Evolutionary conservation across 2,113 vertebrate genomes (phyloP), one percentile per base, ranked within the genome.

Genomic region (Grallaria varia): DNA sequence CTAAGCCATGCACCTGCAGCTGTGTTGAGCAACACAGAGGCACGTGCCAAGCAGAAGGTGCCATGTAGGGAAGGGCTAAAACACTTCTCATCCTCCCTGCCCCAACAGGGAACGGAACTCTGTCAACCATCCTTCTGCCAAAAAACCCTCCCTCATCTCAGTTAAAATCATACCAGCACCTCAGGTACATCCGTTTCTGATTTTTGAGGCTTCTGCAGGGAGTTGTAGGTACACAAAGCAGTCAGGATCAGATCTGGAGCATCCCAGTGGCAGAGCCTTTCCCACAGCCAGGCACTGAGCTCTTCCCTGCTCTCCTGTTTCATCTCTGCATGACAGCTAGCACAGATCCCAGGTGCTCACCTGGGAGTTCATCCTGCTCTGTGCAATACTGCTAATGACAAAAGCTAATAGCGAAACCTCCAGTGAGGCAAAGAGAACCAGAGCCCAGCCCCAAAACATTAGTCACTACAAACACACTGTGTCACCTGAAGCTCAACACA

Each of bases 401-500:
- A 71, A 80, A 63, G 42, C 67, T 50, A 74, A 52, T 50, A 82
- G 62, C 66, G 87, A 91, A 89, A 63, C 67, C 68, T 77, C 59
- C 67, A 63, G 84, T 4, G 8, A 93, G 39, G 71, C 55, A 86
- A 31, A 67, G 10, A 42, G 25, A 66, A 50, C 19, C 31, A n/a
- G 27, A 85, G 44, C 20, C 55, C 18, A 73, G 78, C 50, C 72
- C 42, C 59, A 59, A 59, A 94, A 77, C 78, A 44, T 85, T 8
- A 39, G 30, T 86, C 82, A 90, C 55, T 55, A 62, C 67, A 67
- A 90, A 83, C 24, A 44, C 19, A 74, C 35, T 0, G 0, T 0
- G 0, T 6, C 68, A 73, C 27, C 33, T 69, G 82, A 72, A 79
- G 66, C 74, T 76, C 75, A 89, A 50, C 39, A 77, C 55, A 50